Base-by-base conservation (phyloP, 1,140 invertebrate species). In the Spodoptera litura region DNA sequence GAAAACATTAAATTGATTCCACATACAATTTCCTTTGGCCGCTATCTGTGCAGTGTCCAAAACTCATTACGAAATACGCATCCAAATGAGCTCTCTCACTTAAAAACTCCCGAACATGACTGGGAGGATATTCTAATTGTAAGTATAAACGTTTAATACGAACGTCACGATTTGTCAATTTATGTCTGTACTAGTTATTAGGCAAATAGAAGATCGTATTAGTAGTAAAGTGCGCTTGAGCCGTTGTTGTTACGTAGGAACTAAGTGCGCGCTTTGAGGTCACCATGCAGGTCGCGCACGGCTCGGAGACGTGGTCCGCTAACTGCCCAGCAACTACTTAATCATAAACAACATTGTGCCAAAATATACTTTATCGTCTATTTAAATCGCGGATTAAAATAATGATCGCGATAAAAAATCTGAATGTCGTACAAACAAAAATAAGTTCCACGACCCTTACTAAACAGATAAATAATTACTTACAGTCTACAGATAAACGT, bases 241-340 rank as follows among this genome's bases (percentile, higher is more conserved):
- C 56, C 71, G 79, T 79, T 59, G 81, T 81, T 66, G 82, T 84
- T 85, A 88, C 87, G 83, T 85, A 82, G 84, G 79, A 76, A 56
- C 70, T 77, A 66, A 79, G 81, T 81, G 83, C 84, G 82, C 77
- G 56, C 15, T 73, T 73, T 84, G 82, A 87, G 83, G 85, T 88
- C 85, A 83, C 81, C 79, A 83, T 70, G 80, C 85, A 87, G 81
- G 87, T 87, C 82, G 84, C 83, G 77, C 79, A 82, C 78, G 71
- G 58, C 12, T 27, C 59, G 53, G 58, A 81, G 81, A 83, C 84
- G 83, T 88, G 81, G 83, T 75, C 85, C 84, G 87, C 81, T 87
- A 53, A 31, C 66, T 70, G 66, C 68, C 44, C 66, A 11, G 52
- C 68, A 56, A 55, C 52, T 56, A 55, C 27, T 56, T 71, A 71